Evolutionary conservation across 2,888 invertebrate genomes (phyloP), one percentile per base, ranked within the genome.

Genomic region (Sipha maydis): DNA sequence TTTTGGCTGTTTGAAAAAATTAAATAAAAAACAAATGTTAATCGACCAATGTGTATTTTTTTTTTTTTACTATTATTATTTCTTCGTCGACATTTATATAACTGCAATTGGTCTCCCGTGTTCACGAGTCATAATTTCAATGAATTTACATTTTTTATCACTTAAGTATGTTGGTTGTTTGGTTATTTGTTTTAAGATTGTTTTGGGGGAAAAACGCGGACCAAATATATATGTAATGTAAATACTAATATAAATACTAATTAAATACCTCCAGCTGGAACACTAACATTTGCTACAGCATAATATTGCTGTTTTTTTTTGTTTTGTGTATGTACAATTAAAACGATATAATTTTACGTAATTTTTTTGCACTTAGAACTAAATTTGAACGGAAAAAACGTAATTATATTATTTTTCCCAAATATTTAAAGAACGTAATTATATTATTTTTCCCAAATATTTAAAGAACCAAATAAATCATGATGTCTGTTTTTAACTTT

Each of bases 1-100:
- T 79, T 80, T 80, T 38, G 38, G 17, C n/a, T 3, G 61, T 79
- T 61, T 34, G 28, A 34, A 34, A 61, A 61, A 61, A 61, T 3
- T 0, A 48, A 48, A 48, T 8, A 48, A 48, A 25, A 78, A 78
- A 79, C 14, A 25, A 56, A 56, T 79, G 21, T 34, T 79, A 79
- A 80, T 80, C 80, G 61, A n/a, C 61, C 61, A 38, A 80, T 61
- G 83, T 83, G 83, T 83, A 31, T 71, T 71, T 34, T 4, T 83
- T 71, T 71, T 34, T 4, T 83, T 41, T 28, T 69, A 34, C 14
- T 34, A 48, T 71, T 31, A 71, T 82, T 34, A 48, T 71, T 71
- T 83, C 48, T 31, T 71, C 48, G 48, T 67, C 71, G 31, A 83
- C 83, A 71, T 71, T 71, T 54, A 73, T 83, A 19, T 73, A 21